Conservation (phyloP, 2,797 vertebrate species). For the Momotus momota region DNA sequence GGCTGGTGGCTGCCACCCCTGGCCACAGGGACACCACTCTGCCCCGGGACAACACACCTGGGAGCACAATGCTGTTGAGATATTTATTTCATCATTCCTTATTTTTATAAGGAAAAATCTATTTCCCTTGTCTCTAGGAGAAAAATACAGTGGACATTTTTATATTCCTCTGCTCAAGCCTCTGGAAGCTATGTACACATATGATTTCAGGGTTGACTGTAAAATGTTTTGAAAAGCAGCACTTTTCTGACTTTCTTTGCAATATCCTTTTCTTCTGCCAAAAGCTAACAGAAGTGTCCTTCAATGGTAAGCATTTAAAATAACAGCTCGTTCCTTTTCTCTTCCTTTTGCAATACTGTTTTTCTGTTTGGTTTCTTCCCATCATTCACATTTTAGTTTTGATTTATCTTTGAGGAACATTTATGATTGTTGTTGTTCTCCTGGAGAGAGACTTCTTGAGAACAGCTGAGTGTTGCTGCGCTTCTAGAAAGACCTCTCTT, state of each 20-base stretch:
- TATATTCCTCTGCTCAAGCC: not conserved
- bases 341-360: not conserved
- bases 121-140: not conserved
- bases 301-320: not conserved
- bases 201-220: not conserved
- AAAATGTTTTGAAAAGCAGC: not conserved
- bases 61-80: not conserved
- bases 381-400: not conserved
- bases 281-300: not conserved
- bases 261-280: not conserved
- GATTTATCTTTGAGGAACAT: not conserved
- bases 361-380: not conserved
- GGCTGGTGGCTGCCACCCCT: not conserved
- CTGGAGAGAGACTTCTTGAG: not conserved
- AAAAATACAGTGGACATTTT: not conserved
- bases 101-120: not conserved
- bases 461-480: not conserved
- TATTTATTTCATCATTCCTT: not conserved
- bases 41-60: not conserved
- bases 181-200: not conserved
- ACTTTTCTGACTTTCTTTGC: not conserved
- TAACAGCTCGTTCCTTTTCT: not conserved
- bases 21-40: not conserved
- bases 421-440: not conserved
- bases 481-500: not conserved